These are phyloP conservation scores for Rousettus madagascariensis DNA, from an alignment of 2,797 vertebrate genomes.

Conservation along the genomic window DNA sequence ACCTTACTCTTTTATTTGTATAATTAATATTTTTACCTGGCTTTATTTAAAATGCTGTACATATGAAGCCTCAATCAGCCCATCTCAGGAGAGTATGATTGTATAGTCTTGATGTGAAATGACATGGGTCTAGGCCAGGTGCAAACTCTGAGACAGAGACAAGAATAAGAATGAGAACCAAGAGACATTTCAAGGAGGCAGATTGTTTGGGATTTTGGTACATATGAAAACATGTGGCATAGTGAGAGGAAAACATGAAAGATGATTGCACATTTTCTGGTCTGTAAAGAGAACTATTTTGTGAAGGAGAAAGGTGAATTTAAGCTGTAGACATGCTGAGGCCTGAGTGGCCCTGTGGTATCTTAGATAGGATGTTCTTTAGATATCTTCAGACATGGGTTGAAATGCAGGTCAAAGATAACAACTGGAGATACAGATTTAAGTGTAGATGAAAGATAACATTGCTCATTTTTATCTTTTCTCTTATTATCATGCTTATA, in stretches of 20 bases:
- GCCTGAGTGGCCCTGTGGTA: not conserved
- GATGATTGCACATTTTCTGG: not conserved
- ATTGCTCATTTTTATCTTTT: not conserved
- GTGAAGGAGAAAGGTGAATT: not conserved
- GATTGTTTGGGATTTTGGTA: not conserved
- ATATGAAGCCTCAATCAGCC: not conserved
- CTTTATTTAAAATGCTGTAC: not conserved
- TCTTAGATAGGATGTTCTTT: not conserved
- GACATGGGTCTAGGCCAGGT: not conserved
- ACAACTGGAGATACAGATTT: not conserved
- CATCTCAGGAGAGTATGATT: not conserved
- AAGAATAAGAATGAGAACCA: not conserved
- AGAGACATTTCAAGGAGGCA: not conserved
- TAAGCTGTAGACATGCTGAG: not conserved
- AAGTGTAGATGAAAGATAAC: not conserved
- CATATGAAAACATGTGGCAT: not conserved
- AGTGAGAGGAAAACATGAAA: not conserved
- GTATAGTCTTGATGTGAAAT: not conserved
- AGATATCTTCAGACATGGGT: not conserved
- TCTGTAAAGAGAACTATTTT: not conserved
- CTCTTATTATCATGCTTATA: not conserved
- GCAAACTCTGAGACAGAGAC: not conserved
- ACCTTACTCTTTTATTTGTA: not conserved
- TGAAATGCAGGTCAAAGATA: slow-evolving; percentile 39
- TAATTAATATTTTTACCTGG: not conserved